Base-by-base conservation (phyloP, 2,797 vertebrate genomes). In the Peromyscus nudipes region DNA sequence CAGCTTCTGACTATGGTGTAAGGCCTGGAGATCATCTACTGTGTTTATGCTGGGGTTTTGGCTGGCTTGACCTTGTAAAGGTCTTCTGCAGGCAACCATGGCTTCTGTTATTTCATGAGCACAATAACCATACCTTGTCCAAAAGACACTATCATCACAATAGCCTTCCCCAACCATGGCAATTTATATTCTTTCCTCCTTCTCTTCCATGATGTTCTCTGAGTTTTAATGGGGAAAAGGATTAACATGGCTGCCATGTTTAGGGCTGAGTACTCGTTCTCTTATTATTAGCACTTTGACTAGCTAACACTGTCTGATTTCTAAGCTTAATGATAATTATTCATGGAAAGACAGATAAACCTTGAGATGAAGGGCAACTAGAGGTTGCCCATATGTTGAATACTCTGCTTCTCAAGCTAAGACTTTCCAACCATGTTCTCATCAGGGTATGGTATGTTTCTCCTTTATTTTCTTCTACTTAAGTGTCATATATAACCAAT, bases 301-400 rank as follows among this genome's bases (percentile, higher is more conserved):
- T n/a, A 14, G 21, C 6, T 52, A 69, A 27, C 57, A n/a, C 65
- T 12, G 43, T 37, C 37, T 57, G 27, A n/a, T 92, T 79, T 81
- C 86, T 93, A 49, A 95, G 29, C 2, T 52, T 85, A 21, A 5
- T 10, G n/a, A 64, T 57, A 88, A 83, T 62, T 92, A 62, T 46
- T 89, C 31, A 67, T 17, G 83, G 80, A 95, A 92, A 93, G 23
- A 49, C 34, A 55, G 49, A 17, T 52, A 91, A 57, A 14, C 62
- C 69, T 85, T 93, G 46, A 89, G 9, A 79, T 85, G 21, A 85
- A 94, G 17, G n/a, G 95, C 19, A 88, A 77, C 11, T 8, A 49
- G 75, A 89, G 80, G 31, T 60, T 84, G 34, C 19, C 37, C 0
- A 6, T 23, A 14, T 62, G 17, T 27, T 40, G 25, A 90, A 64